Conservation (phyloP, 2,888 invertebrate species). For the Trichopria drosophilae region DNA sequence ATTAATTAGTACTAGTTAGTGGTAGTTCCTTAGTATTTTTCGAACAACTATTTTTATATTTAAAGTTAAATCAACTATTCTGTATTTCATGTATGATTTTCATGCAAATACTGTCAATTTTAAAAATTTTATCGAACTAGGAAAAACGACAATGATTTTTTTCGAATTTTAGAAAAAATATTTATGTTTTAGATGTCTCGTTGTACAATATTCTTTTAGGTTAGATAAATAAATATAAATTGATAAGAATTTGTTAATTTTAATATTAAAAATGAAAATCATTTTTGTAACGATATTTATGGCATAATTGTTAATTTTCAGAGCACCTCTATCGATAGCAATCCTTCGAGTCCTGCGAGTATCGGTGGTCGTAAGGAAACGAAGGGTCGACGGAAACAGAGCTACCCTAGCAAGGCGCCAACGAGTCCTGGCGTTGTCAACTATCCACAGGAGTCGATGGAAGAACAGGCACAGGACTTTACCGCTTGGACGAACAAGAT, state of each 20-base stretch:
- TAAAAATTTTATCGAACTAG: no score
- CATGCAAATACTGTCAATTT: no score
- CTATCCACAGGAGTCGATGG: slow-evolving; percentile 51
- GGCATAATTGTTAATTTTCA: slow-evolving; percentile 39
- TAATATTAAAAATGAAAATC: not conserved
- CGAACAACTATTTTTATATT: no score
- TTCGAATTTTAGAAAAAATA: no score
- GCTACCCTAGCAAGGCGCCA: slow-evolving; percentile 73
- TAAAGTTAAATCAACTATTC: no score
- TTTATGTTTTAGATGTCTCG: no score
- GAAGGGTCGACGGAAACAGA: slow-evolving; percentile 78
- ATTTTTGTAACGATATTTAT: no score
- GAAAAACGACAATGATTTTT: no score
- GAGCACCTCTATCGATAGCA: slow-evolving; percentile 56
- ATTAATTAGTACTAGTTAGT: no score
- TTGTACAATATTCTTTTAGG: not conserved
- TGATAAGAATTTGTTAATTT: not conserved
- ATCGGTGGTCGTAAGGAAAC: slow-evolving; percentile 60
- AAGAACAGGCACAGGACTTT: slow-evolving; percentile 55
- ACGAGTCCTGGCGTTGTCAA: slow-evolving; percentile 52
- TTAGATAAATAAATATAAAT: not conserved
- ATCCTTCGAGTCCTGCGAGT: slow-evolving; percentile 56
- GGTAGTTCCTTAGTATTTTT: no score
- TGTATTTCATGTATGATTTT: no score
- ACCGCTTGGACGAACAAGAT: slow-evolving; percentile 54